phyloP scores from a whole-genome alignment of 2,113 vertebrate species.

The Gallinago jamesoni region DNA sequence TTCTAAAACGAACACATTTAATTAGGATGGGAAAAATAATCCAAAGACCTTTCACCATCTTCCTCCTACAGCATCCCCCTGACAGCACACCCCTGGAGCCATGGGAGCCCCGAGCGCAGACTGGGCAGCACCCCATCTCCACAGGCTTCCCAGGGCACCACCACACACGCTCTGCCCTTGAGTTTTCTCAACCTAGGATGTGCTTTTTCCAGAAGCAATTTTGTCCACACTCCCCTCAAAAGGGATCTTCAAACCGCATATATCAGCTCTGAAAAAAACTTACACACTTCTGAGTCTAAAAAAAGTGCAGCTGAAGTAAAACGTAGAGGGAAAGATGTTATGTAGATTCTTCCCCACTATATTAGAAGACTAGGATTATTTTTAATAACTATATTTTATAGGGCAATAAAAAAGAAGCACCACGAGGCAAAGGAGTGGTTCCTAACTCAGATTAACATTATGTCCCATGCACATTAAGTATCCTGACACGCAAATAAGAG shows the following conservation, averaged over 20 bases:
- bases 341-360: neutral
- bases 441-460: neutral
- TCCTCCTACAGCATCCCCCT: too few relatives aligned
- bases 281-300: neutral
- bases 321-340: neutral
- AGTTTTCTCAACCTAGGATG: neutral
- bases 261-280: neutral
- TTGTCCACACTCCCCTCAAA: neutral
- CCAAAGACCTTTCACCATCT: neutral
- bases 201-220: neutral
- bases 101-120: fast-evolving
- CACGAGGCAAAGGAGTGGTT: neutral
- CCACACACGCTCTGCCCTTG: neutral
- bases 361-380: neutral
- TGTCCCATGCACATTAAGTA: fast-evolving
- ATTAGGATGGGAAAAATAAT: neutral
- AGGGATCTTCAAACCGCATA: neutral
- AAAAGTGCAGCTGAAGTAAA: neutral
- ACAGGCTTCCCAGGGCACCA: neutral
- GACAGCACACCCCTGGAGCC: fast-evolving
- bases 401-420: neutral
- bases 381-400: neutral
- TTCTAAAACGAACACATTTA: neutral
- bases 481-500: neutral
- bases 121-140: neutral